Evolutionary conservation across 2,797 vertebrate species (phyloP).

Genomic region (Acropternis orthonyx): DNA sequence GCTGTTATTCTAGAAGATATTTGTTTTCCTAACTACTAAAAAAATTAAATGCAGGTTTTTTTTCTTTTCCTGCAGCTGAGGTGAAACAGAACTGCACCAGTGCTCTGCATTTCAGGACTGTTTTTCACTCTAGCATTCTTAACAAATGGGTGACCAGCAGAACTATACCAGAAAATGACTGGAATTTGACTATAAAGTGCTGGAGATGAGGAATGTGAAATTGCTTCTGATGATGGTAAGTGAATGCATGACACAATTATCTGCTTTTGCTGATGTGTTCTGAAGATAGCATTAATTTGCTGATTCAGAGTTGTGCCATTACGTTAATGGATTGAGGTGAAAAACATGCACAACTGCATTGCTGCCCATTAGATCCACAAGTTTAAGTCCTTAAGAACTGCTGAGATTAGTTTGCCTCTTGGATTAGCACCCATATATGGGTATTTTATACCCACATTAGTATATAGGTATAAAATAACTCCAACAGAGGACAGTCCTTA

Average conservation of each 20-base stretch:
- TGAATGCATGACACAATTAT: not conserved
- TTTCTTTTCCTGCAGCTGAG: constrained; percentile 75
- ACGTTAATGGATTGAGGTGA: not conserved
- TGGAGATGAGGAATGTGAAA: constrained; percentile 83
- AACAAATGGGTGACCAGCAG: constrained; percentile 88
- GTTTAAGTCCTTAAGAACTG: not conserved
- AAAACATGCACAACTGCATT: not conserved
- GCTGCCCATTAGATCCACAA: not conserved
- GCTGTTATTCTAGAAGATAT: not conserved
- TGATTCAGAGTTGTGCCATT: not conserved
- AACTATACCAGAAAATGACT: constrained; percentile 89
- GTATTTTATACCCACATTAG: not conserved
- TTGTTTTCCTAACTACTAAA: not conserved
- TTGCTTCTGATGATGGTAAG: constrained; percentile 85
- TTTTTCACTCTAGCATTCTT: constrained; percentile 95
- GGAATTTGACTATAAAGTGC: constrained; percentile 87
- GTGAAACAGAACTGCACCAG: constrained; percentile 82
- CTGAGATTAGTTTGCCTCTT: not conserved
- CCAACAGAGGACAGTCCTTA: not conserved
- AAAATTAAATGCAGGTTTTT: not conserved
- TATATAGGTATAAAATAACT: not conserved
- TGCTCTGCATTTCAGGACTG: constrained; percentile 91
- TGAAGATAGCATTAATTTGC: not conserved
- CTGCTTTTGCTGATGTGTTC: not conserved
- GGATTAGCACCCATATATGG: not conserved